phyloP scores from a whole-genome alignment of 37 sponge, comb jelly and placozoan genomes.

The Halichondria panicea region DNA sequence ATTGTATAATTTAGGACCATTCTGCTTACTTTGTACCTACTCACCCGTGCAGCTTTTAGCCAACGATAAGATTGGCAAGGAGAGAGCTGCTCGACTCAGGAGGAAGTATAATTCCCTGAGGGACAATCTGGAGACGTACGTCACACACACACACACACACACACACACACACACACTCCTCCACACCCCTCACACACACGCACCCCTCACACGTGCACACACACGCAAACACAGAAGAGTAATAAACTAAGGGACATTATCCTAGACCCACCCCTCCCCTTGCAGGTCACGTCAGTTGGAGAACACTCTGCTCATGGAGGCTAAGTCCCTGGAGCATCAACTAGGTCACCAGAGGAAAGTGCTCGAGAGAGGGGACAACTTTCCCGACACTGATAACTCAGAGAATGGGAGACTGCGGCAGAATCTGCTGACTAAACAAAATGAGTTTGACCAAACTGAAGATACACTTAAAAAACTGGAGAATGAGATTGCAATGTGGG shows the following conservation, averaged over 20 bases:
- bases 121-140: constrained; percentile 66
- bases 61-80: constrained; percentile 42
- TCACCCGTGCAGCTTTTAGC: constrained; percentile 49
- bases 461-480: constrained; percentile 48
- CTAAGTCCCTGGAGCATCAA: constrained; percentile 53
- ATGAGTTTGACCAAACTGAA: constrained; percentile 62
- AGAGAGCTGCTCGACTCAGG: constrained; percentile 66
- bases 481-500: constrained; percentile 49
- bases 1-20: not conserved
- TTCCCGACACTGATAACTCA: constrained; percentile 67
- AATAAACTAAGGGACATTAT: too few relatives aligned
- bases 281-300: constrained; percentile 61
- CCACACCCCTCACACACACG: too few relatives aligned
- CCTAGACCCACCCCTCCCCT: not conserved
- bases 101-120: constrained; percentile 53
- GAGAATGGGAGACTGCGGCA: constrained; percentile 54
- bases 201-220: too few relatives aligned
- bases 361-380: constrained; percentile 57
- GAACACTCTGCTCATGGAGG: constrained; percentile 42
- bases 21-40: not conserved
- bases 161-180: too few relatives aligned
- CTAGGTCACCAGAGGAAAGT: constrained; percentile 47
- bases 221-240: constrained; percentile 1
- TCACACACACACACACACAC: constrained; percentile 9
- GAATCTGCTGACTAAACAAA: constrained; percentile 58